Evolutionary conservation across 2,797 vertebrate genomes (phyloP), one percentile per base, ranked within the genome.

Genomic region (Bryconaethiops microstoma): DNA sequence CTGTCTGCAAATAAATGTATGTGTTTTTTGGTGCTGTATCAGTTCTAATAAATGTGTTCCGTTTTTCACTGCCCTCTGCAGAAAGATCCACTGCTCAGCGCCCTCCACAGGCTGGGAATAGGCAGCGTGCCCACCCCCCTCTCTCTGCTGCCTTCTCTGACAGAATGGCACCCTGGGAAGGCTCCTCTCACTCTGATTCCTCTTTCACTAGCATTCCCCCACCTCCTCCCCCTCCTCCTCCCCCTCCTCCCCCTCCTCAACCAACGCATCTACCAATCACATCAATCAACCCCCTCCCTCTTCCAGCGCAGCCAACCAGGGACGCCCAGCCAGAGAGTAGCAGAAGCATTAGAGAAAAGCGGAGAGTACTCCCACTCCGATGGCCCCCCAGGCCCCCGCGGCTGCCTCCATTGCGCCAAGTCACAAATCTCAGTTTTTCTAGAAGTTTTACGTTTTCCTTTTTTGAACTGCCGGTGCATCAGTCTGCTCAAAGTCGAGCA

Each of bases 381-480:
- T 86, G 79, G 21, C 64, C 85, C 40, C 76, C 92, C 7, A 91
- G 86, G 8, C 87, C 86, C 9, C 71, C 90, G 2, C 92, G 87
- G 23, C 89, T 96, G 42, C 94, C 94, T 0, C 93, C 93, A 0
- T 87, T 95, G 70, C 92, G 82, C 71, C 91, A 91, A n/a, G 76
- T 95, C 84, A 91, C 93, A 35, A 93, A 93, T 82, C 93, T 95
- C 67, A 94, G 92, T 85, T 95, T 96, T 89, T 94, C 94, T 14
- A 88, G 94, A 25, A 95, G 92, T 86, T 96, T 96, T 90, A 96
- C 94, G 0, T 96, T 96, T 86, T 96, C 95, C 0, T 96, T 95
- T 91, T 96, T 96, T 16, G 93, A 96, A 88, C 91, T 96, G 83
- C 95, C 95, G 0, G 76, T 92, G 68, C 90, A 96, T 81, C 94